A percentile compares a stretch with the other conserved stretches of the same genome.
These are phyloP conservation scores for Scolanthus callimorphus DNA, from an alignment of 92 coral and sea anemone genomes.

Conservation along the genomic window DNA sequence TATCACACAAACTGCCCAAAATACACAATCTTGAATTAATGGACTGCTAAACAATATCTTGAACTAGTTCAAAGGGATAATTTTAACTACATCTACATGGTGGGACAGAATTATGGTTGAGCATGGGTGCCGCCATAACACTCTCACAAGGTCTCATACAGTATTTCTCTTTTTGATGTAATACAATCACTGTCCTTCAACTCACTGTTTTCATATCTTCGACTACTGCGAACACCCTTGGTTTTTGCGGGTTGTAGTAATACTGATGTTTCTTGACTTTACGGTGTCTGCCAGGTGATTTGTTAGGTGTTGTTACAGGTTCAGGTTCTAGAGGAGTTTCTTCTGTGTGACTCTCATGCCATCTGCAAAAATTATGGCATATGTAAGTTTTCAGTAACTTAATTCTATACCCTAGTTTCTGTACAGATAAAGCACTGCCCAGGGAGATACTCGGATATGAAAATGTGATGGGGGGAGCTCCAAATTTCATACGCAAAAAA, in stretches of 20 bases:
- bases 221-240: slow-evolving; percentile 66
- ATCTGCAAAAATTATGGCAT: slow-evolving; percentile 4
- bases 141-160: too few relatives aligned
- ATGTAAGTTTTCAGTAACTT: background rate
- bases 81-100: too few relatives aligned
- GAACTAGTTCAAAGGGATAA: too few relatives aligned
- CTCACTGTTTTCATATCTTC: slow-evolving; percentile 94
- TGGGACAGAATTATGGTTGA: background rate
- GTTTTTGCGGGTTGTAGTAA: slow-evolving; percentile 40
- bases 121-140: background rate
- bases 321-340: slow-evolving; percentile 15
- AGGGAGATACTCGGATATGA: too few relatives aligned
- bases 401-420: too few relatives aligned
- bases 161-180: too few relatives aligned
- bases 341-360: slow-evolving; percentile 41
- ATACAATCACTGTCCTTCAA: background rate
- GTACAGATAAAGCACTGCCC: too few relatives aligned
- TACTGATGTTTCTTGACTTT: slow-evolving; percentile 45
- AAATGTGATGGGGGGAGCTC: too few relatives aligned
- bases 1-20: too few relatives aligned
- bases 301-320: slow-evolving; percentile 16
- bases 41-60: too few relatives aligned
- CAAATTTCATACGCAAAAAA: too few relatives aligned
- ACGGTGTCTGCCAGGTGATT: slow-evolving; percentile 31
- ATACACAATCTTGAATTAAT: too few relatives aligned